Conservation (phyloP, 2,888 invertebrate genomes). For the Caenorhabditis doughertyi region DNA sequence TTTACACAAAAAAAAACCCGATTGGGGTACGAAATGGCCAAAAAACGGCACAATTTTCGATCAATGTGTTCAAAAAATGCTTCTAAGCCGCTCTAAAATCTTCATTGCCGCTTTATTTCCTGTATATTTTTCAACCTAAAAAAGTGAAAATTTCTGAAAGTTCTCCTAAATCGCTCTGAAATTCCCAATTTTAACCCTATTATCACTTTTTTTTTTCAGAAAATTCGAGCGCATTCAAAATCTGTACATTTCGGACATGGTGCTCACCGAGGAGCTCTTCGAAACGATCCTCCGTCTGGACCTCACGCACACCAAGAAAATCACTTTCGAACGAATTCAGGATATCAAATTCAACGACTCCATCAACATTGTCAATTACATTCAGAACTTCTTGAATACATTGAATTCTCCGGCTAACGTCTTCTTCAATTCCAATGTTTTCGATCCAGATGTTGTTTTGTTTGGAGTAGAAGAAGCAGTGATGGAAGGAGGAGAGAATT, state of each 20-base stretch:
- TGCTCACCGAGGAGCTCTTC: slow-evolving; percentile 21
- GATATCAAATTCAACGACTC: neutral
- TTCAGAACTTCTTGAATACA: neutral
- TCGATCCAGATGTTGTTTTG: slow-evolving; percentile 32
- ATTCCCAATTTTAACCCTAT: too few species aligned
- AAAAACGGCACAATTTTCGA: too few species aligned
- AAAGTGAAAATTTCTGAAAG: too few species aligned
- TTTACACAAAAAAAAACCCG: too few species aligned
- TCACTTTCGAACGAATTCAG: slow-evolving; percentile 15
- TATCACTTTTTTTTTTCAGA: too few species aligned
- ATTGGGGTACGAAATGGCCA: too few species aligned
- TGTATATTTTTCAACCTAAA: too few species aligned
- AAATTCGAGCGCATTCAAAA: slow-evolving; percentile 28
- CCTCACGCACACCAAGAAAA: neutral
- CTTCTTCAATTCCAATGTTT: slow-evolving; percentile 33
- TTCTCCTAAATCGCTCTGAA: too few species aligned
- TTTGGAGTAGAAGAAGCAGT: neutral
- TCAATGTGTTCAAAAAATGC: too few species aligned
- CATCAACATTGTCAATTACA: neutral
- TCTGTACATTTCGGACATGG: slow-evolving; percentile 6
- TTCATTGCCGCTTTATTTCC: too few species aligned
- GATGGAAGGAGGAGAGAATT: neutral
- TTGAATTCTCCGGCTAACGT: slow-evolving; percentile 19
- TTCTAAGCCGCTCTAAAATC: too few species aligned
- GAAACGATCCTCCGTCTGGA: slow-evolving; percentile 13